phyloP scores from a whole-genome alignment of 2,797 vertebrate species.

The Dromococcyx pavoninus region DNA sequence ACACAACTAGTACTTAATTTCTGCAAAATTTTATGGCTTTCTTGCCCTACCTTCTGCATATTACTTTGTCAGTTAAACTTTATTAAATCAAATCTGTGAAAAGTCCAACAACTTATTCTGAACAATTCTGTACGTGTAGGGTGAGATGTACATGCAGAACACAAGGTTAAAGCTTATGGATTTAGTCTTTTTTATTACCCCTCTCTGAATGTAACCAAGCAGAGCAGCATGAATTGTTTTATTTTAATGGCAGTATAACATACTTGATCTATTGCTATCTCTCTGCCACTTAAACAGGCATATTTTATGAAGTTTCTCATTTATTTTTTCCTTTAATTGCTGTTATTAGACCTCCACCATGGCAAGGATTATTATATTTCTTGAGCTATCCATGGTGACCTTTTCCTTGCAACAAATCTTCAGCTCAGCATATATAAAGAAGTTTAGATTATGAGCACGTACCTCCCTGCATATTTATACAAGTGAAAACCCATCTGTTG shows the following conservation, averaged over 20 bases:
- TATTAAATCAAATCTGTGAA: neutral
- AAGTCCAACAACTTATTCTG: neutral
- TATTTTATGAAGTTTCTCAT: neutral
- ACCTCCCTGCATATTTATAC: neutral
- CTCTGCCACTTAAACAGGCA: neutral
- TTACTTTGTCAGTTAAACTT: neutral
- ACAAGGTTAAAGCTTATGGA: neutral
- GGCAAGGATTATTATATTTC: neutral
- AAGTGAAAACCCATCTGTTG: slow-evolving; percentile 42
- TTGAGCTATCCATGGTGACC: neutral
- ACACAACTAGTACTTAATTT: neutral
- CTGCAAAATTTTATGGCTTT: neutral
- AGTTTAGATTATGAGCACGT: neutral
- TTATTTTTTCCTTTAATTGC: neutral
- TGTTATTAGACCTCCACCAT: neutral
- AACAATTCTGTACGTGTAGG: neutral
- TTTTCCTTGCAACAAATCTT: neutral
- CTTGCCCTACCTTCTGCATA: neutral
- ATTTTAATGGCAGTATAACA: neutral
- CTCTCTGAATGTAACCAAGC: neutral
- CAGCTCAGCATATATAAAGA: neutral
- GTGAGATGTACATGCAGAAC: neutral
- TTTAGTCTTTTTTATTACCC: neutral
- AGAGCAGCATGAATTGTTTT: neutral
- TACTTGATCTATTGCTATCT: neutral